Evolutionary conservation across 2,797 vertebrate genomes (phyloP).

Genomic region (Diceros bicornis): DNA sequence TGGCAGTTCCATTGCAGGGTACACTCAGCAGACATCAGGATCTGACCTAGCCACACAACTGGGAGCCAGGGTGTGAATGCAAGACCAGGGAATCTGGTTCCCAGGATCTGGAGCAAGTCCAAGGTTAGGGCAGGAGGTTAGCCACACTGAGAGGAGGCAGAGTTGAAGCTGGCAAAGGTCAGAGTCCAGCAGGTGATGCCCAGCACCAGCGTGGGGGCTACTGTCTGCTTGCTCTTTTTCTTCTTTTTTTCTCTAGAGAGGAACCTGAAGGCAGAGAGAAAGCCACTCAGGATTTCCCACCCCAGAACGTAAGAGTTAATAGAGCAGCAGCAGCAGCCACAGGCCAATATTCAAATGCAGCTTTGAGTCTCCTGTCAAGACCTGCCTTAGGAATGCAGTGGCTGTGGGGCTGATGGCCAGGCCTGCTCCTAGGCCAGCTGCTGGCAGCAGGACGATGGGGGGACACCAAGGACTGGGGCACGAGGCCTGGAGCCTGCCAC

Average conservation of each 20-base stretch:
- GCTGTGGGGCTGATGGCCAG: background rate
- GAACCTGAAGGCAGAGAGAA: background rate
- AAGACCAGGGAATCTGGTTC: constrained; percentile 16
- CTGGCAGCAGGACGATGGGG: background rate
- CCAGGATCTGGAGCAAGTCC: constrained; percentile 13
- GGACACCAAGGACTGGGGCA: background rate
- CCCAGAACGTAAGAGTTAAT: background rate
- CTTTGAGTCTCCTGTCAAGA: constrained; percentile 11
- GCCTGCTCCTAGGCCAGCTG: background rate
- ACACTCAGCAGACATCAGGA: background rate
- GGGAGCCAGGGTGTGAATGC: background rate
- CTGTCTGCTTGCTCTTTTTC: background rate
- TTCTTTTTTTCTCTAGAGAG: background rate
- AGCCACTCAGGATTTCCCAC: background rate
- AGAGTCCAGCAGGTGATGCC: background rate
- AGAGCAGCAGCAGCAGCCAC: background rate
- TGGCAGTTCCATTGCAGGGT: background rate
- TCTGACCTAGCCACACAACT: background rate
- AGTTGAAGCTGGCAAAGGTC: background rate
- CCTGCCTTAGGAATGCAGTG: background rate
- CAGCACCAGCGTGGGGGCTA: background rate
- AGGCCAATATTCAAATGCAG: background rate
- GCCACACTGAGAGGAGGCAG: background rate
- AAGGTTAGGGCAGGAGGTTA: background rate
- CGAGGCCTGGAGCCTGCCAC: background rate